Evolutionary conservation across 2,888 invertebrate genomes (phyloP).

Genomic region (Tetranychus piercei): DNA sequence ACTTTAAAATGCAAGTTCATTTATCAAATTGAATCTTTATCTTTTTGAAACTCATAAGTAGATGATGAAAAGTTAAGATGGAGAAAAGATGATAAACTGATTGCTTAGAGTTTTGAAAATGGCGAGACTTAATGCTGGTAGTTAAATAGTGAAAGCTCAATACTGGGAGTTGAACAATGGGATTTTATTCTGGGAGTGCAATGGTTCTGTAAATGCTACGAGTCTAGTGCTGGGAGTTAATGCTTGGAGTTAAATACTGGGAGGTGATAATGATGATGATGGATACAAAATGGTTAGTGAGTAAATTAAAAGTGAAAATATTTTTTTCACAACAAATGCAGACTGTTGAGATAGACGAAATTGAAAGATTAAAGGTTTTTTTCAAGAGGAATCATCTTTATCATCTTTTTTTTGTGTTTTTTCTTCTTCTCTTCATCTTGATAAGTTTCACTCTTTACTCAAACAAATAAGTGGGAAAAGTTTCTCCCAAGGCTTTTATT

Average conservation of each 20-base stretch:
- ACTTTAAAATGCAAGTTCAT: no score
- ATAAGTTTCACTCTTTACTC: not conserved
- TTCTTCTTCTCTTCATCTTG: not conserved
- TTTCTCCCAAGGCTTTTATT: not conserved
- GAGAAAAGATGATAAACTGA: not conserved
- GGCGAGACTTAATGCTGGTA: no score
- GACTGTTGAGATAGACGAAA: not conserved
- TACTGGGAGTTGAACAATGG: no score
- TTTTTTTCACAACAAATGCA: not conserved
- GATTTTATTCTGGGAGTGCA: no score
- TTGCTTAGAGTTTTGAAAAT: no score
- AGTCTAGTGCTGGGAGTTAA: no score
- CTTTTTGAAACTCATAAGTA: not conserved
- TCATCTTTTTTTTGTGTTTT: not conserved
- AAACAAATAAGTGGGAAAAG: not conserved
- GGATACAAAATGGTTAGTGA: not conserved
- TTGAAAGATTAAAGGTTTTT: not conserved
- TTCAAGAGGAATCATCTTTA: constrained; percentile 1
- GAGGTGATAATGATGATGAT: constrained; percentile 2
- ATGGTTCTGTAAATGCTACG: no score
- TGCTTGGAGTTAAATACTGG: not conserved
- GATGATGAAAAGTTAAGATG: not conserved
- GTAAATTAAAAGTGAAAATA: not conserved
- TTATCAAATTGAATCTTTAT: not conserved
- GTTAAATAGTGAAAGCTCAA: no score